phyloP scores from a whole-genome alignment of 2,113 vertebrate species.

The Neopipo cinnamomea region DNA sequence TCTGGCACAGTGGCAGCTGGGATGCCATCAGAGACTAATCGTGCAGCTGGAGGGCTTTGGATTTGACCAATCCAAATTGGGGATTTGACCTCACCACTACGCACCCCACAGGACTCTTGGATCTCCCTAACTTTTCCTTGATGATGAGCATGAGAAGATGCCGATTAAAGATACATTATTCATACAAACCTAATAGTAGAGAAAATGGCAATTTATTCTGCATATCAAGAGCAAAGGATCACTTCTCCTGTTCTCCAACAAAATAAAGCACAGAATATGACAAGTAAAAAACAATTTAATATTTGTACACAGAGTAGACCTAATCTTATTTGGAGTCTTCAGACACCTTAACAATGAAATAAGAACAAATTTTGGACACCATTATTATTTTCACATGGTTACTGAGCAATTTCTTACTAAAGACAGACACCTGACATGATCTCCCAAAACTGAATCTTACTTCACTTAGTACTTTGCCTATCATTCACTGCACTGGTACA shows the following conservation, averaged over 20 bases:
- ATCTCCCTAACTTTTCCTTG: background rate
- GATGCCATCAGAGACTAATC: background rate
- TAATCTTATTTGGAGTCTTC: background rate
- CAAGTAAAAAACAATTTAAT: background rate
- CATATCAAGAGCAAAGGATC: background rate
- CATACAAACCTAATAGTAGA: background rate
- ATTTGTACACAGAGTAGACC: background rate
- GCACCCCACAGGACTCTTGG: accelerated
- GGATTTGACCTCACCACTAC: accelerated
- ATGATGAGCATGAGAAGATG: background rate
- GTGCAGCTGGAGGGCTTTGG: accelerated
- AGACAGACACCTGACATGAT: background rate
- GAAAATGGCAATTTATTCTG: background rate
- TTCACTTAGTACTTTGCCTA: background rate
- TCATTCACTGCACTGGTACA: background rate
- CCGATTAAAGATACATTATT: background rate
- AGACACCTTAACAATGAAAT: background rate
- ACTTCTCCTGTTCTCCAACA: background rate
- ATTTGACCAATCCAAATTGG: background rate
- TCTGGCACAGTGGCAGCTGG: background rate
- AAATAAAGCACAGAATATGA: accelerated
- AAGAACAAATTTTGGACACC: background rate
- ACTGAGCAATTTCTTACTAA: background rate
- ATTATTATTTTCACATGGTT: background rate
- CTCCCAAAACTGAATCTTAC: background rate